phyloP scores from a whole-genome alignment of 2,797 vertebrate genomes.

The Sebastes elongatus region DNA sequence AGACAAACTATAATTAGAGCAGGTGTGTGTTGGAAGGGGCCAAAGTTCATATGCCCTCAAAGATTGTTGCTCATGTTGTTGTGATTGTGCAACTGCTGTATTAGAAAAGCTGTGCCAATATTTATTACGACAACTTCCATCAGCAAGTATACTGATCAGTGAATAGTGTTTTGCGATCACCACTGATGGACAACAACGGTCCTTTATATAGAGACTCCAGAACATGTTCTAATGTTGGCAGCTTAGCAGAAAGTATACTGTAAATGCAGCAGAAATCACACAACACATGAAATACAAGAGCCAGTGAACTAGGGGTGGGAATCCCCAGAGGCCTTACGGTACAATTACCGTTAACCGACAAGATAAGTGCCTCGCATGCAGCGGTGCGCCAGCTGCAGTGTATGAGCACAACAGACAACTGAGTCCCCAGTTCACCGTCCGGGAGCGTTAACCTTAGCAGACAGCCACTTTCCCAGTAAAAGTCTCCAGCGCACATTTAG shows the following conservation, averaged over 20 bases:
- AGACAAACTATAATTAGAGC: background rate
- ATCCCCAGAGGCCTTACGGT: too few relatives aligned
- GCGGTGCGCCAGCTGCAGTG: too few relatives aligned
- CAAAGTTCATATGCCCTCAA: slow-evolving; percentile 12
- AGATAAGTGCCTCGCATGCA: too few relatives aligned
- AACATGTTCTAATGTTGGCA: background rate
- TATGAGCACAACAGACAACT: too few relatives aligned
- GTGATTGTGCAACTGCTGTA: background rate
- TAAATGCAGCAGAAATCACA: background rate
- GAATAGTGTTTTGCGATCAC: background rate
- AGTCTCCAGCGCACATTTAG: too few relatives aligned
- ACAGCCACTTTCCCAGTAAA: too few relatives aligned
- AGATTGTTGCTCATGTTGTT: background rate
- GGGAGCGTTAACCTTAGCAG: too few relatives aligned
- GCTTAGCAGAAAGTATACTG: background rate
- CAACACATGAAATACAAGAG: background rate
- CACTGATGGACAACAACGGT: background rate
- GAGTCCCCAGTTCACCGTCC: too few relatives aligned
- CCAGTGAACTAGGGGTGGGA: background rate
- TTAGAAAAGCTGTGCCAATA: background rate
- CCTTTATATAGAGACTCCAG: background rate
- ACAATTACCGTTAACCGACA: too few relatives aligned
- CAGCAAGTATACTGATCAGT: background rate
- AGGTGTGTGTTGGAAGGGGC: background rate
- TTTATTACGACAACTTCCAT: background rate